Evolutionary conservation across 2,797 vertebrate species (phyloP).

Genomic region (Gymnothorax reevesii): DNA sequence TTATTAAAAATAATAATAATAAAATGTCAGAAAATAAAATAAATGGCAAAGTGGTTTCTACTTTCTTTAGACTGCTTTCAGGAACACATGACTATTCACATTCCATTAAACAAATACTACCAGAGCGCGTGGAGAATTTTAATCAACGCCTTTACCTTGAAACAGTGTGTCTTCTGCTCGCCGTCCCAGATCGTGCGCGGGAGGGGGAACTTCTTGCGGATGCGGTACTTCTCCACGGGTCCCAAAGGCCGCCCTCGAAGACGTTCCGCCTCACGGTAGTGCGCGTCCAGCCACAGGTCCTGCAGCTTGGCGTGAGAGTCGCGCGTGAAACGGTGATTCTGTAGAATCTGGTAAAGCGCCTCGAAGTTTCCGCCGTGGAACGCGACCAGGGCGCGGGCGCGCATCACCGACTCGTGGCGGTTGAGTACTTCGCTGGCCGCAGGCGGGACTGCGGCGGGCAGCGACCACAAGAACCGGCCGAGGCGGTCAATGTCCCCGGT

Average conservation of each 20-base stretch:
- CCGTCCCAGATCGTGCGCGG: conserved; percentile 82
- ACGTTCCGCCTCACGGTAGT: conserved; percentile 79
- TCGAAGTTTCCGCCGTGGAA: conserved; percentile 80
- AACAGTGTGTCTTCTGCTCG: conserved; percentile 82
- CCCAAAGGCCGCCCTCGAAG: conserved; percentile 75
- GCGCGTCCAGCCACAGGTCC: conserved; percentile 79
- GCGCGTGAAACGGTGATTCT: conserved; percentile 76
- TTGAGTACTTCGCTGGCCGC: conserved; percentile 71
- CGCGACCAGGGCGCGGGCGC: conserved; percentile 76
- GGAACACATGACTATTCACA: not conserved
- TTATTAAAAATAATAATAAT: no score
- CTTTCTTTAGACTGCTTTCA: not conserved
- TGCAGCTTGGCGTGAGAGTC: conserved; percentile 80
- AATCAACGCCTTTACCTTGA: conserved; percentile 66
- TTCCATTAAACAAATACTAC: not conserved
- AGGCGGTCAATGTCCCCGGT: conserved; percentile 80
- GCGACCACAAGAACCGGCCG: conserved; percentile 78
- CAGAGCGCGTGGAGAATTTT: not conserved
- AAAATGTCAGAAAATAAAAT: not conserved
- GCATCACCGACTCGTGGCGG: conserved; percentile 79
- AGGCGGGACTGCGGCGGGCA: conserved; percentile 74
- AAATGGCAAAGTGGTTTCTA: not conserved
- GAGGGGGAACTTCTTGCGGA: conserved; percentile 82
- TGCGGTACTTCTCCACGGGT: conserved; percentile 80
- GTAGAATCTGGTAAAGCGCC: conserved; percentile 77